Conservation (phyloP, 1,140 invertebrate species). For the Brachionus koreanus region DNA sequence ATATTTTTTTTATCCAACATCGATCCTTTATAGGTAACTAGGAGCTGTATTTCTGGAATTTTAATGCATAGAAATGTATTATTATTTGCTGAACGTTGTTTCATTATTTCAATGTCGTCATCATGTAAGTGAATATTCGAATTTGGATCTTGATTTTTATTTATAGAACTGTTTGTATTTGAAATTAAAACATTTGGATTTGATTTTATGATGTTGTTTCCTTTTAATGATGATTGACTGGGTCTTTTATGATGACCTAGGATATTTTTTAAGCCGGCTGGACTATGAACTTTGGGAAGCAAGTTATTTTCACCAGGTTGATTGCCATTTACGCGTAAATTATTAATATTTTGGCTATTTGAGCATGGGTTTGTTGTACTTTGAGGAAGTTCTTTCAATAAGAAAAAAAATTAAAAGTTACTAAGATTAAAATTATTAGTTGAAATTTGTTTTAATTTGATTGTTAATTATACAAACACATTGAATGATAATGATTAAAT, state of each 20-base stretch:
- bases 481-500: too few relatives aligned
- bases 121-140: background rate
- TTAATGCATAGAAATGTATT: constrained; percentile 98
- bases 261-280: constrained; percentile 8
- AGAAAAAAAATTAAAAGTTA: background rate
- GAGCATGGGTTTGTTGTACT: background rate
- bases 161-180: background rate
- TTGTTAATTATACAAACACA: too few relatives aligned
- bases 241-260: constrained; percentile 6
- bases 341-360: background rate
- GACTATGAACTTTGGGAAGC: background rate
- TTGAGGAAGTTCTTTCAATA: background rate
- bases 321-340: background rate
- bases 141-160: background rate
- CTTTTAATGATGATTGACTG: constrained; percentile 10
- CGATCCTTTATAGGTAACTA: constrained; percentile 78
- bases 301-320: background rate
- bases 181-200: background rate
- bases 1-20: constrained; percentile 96
- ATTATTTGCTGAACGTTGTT: constrained; percentile 94
- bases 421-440: too few relatives aligned
- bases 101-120: constrained; percentile 47
- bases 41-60: constrained; percentile 86
- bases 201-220: background rate
- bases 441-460: too few relatives aligned